Evolutionary conservation across 2,113 vertebrate genomes (phyloP).

Genomic region (Cichladusa arquata): DNA sequence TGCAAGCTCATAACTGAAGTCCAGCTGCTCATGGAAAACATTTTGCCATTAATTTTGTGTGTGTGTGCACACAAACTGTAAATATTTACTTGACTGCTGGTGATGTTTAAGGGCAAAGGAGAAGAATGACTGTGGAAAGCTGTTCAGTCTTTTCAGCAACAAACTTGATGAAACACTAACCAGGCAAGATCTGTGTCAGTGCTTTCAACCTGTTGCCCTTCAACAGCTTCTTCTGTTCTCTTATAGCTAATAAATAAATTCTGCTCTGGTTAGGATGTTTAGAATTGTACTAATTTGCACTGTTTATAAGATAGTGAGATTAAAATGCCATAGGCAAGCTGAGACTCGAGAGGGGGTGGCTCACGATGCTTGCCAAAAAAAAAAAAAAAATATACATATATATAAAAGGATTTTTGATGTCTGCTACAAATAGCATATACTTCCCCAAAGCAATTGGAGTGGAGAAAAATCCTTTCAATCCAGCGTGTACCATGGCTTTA

Average conservation of each 20-base stretch:
- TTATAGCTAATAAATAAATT: conserved; percentile 23
- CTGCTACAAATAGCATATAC: conserved; percentile 29
- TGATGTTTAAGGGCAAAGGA: background rate
- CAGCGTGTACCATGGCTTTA: background rate
- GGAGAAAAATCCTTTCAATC: background rate
- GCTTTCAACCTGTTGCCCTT: background rate
- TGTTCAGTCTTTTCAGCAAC: background rate
- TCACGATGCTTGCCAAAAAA: conserved; percentile 12
- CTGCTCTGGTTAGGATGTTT: conserved; percentile 46
- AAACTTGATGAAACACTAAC: background rate
- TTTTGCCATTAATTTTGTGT: conserved; percentile 54
- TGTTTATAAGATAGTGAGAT: conserved; percentile 56
- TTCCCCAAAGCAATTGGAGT: conserved; percentile 33
- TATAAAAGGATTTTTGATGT: conserved; percentile 2
- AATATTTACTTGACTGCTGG: conserved; percentile 49
- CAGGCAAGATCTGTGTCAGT: background rate
- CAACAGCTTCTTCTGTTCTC: conserved; percentile 29
- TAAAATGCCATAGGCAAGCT: conserved; percentile 63
- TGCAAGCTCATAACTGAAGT: conserved; percentile 19
- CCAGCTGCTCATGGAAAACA: conserved; percentile 27
- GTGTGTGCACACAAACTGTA: conserved; percentile 43
- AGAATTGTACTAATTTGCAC: conserved; percentile 61
- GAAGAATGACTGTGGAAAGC: background rate
- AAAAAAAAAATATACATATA: background rate
- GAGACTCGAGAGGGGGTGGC: background rate